phyloP scores from a whole-genome alignment of 1,140 invertebrate species.

The Oncopodura yosiiana region DNA sequence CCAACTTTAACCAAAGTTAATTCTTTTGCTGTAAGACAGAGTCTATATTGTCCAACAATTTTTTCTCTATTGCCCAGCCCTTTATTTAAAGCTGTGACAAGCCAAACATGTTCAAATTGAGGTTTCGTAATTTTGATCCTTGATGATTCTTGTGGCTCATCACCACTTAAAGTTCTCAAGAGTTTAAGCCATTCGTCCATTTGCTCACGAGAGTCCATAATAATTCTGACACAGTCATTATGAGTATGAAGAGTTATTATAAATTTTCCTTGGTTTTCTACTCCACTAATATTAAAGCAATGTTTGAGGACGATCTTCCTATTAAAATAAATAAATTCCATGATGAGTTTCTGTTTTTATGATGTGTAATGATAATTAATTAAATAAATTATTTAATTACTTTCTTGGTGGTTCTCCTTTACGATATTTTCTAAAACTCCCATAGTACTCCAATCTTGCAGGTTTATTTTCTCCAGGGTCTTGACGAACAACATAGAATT shows the following conservation, averaged over 20 bases:
- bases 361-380: no score
- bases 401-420: slow-evolving; percentile 58
- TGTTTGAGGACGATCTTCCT: slow-evolving; percentile 66
- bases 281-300: slow-evolving; percentile 75
- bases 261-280: slow-evolving; percentile 72
- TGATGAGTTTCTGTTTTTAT: no score
- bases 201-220: slow-evolving; percentile 68
- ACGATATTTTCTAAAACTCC: slow-evolving; percentile 79
- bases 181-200: slow-evolving; percentile 69
- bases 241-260: slow-evolving; percentile 79
- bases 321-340: slow-evolving; percentile 29
- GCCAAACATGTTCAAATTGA: slow-evolving; percentile 81
- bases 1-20: slow-evolving; percentile 66
- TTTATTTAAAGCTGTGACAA: slow-evolving; percentile 72
- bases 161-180: slow-evolving; percentile 41
- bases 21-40: slow-evolving; percentile 73
- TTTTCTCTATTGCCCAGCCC: slow-evolving; percentile 59
- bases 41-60: slow-evolving; percentile 66
- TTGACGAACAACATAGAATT: slow-evolving; percentile 70
- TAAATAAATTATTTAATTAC: slow-evolving; percentile 37
- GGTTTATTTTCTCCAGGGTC: slow-evolving; percentile 52
- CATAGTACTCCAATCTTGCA: slow-evolving; percentile 82
- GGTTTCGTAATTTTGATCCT: slow-evolving; percentile 28
- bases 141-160: slow-evolving; percentile 14
- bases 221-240: slow-evolving; percentile 76